Evolutionary conservation across 2,113 vertebrate genomes (phyloP).

Genomic region (Lampris megalopsis): DNA sequence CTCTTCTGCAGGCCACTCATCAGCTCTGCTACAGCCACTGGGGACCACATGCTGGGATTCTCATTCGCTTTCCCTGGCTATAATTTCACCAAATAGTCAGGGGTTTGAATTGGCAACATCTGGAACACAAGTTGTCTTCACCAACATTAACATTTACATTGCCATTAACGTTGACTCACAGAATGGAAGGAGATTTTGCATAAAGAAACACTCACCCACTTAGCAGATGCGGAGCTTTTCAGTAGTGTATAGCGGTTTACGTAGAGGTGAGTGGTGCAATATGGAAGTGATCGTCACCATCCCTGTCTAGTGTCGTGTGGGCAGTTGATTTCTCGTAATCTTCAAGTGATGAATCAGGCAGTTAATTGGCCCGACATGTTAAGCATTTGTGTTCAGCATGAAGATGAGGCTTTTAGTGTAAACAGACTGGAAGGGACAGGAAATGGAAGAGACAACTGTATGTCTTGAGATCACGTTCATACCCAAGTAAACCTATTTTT

Average conservation of each 20-base stretch:
- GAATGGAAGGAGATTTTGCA: slow-evolving; percentile 1
- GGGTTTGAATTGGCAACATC: too few species aligned
- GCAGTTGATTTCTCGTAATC: background rate
- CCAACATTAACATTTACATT: background rate
- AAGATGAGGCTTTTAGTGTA: background rate
- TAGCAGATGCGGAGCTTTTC: background rate
- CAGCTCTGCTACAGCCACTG: too few species aligned
- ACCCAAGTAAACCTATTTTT: too few species aligned
- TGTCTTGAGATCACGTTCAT: background rate
- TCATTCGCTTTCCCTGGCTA: too few species aligned
- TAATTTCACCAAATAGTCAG: too few species aligned
- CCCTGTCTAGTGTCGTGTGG: background rate
- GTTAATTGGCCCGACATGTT: background rate
- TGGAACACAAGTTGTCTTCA: too few species aligned
- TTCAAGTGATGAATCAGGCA: slow-evolving; percentile 3
- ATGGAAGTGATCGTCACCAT: slow-evolving; percentile 13
- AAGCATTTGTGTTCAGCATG: slow-evolving; percentile 12
- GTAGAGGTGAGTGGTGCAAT: slow-evolving; percentile 5
- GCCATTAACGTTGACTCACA: background rate
- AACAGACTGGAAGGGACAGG: background rate
- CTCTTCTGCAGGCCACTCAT: too few species aligned
- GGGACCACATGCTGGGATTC: too few species aligned
- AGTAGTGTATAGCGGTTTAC: background rate
- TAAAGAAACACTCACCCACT: slow-evolving; percentile 15
- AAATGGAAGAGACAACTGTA: background rate